Base-by-base conservation (phyloP, 2,888 invertebrate species). In the Sipha maydis region DNA sequence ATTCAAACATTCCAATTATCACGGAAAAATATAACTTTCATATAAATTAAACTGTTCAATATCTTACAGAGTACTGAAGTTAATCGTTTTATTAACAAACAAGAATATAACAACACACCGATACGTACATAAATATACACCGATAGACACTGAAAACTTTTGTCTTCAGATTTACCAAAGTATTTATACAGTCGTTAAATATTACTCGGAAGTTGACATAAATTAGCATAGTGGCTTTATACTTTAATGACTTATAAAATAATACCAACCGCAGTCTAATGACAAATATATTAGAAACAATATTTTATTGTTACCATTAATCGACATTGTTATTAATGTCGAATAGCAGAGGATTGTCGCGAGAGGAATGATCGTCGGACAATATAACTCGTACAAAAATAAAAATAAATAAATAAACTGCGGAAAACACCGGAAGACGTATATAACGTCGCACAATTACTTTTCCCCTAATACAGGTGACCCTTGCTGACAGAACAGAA, bases 381-480 rank as follows among this genome's bases (percentile, higher is more conserved):
- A 61, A 0, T 69, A 71, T 31, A 14, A 31, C 48, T 48, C 31
- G 14, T 28, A 71, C 28, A 8, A 11, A 41, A 54, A 71, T 71
- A 73, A 34, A 3, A 34, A 3, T 3, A 34, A 34, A 34, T 34
- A 34, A 56, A 83, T 34, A 48, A 83, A 56, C 83, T 85, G 34
- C 48, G 48, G 61, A 85, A 85, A 71, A 78, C 69, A 85, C 78
- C 69, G 85, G 85, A 85, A 78, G 78, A 71, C 85, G 78, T 85
- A 78, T 69, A 85, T 77, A 85, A 41, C 69, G 21, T 71, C 19
- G 85, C 17, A 69, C 85, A 85, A 85, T 85, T 85, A 85, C 78
- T 85, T 85, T 71, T 21, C 85, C 69, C 78, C 85, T 78, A 54
- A 61, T 67, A 61, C 85, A 85, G 85, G 85, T 86, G 85, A 86